Evolutionary conservation across 2,888 invertebrate genomes (phyloP).

Genomic region (Cacoxenus indagator): DNA sequence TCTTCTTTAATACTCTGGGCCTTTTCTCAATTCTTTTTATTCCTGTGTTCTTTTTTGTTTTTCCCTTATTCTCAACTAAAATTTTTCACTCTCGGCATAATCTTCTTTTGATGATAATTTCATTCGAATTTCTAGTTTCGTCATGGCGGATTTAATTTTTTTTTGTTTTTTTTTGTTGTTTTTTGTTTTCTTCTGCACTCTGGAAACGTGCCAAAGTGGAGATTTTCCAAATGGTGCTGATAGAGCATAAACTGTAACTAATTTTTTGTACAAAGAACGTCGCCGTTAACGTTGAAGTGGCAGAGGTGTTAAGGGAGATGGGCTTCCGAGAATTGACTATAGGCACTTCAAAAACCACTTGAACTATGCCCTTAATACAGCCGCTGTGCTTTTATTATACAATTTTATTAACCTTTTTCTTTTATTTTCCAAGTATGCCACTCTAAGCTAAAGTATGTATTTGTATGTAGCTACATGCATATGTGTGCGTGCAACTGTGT

Average conservation of each 20-base stretch:
- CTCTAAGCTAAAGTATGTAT: not conserved
- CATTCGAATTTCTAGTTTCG: slow-evolving; percentile 11
- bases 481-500: not conserved
- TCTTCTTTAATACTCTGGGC: not conserved
- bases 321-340: not conserved
- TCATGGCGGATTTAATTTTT: not conserved
- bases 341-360: slow-evolving; percentile 12
- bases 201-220: slow-evolving; percentile 20
- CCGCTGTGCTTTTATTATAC: slow-evolving; percentile 11
- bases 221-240: slow-evolving; percentile 16
- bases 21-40: not conserved
- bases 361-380: slow-evolving; percentile 8
- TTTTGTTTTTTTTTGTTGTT: not conserved
- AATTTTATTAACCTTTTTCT: not conserved
- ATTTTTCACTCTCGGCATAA: not conserved
- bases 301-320: not conserved
- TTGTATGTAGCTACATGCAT: not conserved
- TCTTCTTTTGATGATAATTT: slow-evolving; percentile 19
- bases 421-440: not conserved
- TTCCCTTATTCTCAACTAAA: not conserved
- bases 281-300: not conserved
- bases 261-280: slow-evolving; percentile 9
- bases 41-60: not conserved
- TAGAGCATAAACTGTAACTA: slow-evolving; percentile 23
- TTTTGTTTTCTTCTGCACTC: not conserved